Conservation (phyloP, 2,113 vertebrate species). For the Microcebus ravelobensis region DNA sequence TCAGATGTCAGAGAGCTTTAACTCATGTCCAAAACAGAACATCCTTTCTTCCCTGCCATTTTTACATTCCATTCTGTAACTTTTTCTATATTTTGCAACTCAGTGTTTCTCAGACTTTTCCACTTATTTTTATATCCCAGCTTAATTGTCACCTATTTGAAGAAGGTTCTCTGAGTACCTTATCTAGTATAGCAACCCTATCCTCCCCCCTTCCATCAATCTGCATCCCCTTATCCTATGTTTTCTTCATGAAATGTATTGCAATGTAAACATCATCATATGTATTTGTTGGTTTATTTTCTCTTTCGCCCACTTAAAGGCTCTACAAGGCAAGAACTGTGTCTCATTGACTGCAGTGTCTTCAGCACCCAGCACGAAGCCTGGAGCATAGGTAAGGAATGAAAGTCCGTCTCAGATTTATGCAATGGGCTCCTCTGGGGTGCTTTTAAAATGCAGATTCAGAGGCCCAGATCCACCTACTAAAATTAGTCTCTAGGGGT, state of each 20-base stretch:
- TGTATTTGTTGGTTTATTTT: not conserved
- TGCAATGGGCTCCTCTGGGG: not conserved
- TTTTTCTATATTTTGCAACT: not conserved
- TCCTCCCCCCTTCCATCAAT: not conserved
- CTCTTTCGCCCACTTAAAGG: not conserved
- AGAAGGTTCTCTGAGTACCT: conserved; percentile 3
- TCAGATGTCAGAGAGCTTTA: not conserved
- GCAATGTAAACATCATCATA: not conserved
- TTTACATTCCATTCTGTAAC: not conserved
- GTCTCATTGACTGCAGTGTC: not conserved
- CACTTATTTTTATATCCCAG: not conserved
- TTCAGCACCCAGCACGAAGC: not conserved
- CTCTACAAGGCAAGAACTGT: not conserved
- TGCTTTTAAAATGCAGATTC: not conserved
- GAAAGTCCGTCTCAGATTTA: not conserved
- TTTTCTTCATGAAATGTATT: not conserved
- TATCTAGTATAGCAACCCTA: not conserved
- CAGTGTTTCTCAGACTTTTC: not conserved
- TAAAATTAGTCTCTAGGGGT: not conserved
- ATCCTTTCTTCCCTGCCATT: not conserved
- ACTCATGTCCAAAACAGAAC: not conserved
- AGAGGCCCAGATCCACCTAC: not conserved
- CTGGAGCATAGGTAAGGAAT: not conserved
- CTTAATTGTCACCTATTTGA: not conserved
- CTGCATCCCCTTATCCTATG: not conserved